Base-by-base conservation (phyloP, 1,140 invertebrate genomes). In the Cydia splendana region DNA sequence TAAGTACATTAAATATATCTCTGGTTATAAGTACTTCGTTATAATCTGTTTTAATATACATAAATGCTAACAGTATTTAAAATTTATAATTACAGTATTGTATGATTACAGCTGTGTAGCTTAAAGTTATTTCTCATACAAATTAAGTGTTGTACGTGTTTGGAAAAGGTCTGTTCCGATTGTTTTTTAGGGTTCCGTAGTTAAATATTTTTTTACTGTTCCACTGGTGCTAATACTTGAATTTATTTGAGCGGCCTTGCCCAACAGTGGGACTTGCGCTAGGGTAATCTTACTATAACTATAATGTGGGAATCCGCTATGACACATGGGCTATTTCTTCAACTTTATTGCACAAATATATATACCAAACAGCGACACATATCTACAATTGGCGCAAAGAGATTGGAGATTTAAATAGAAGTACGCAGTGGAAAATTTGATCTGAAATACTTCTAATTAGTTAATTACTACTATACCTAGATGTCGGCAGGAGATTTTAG, bases 171-270 rank as follows among this genome's bases (percentile, higher is more conserved):
- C 57, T 6, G 10, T 62, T 62, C 7, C 2, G n/a, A 20, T 48
- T 48, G 45, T 48, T 13, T 48, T 48, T 48, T 48, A 48, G 45
- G 42, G 10, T 48, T 48, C 3, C 13, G 4, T 48, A 48, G 10
- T 15, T 15, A 48, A 15, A 4, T 7, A 18, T 57, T 6, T 57
- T 57, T 18, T 57, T 57, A 57, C 53, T 57, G n/a, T 57, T 57
- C 53, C n/a, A 57, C 53, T 62, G 57, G 57, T 62, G 57, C 57
- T 62, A 62, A 62, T 18, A 57, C 53, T 24, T 62, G 57, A 62
- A 24, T 62, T 62, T 62, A 62, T 62, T 62, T 24, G 3, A 62
- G 20, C 57, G 57, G 57, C 57, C 20, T 62, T 62, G n/a, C 57
- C 57, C 57, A 62, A 62, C 57, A 62, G 57, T 62, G 18, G 20